phyloP scores from a whole-genome alignment of 2,888 invertebrate genomes.

The Noctua fimbriata region DNA sequence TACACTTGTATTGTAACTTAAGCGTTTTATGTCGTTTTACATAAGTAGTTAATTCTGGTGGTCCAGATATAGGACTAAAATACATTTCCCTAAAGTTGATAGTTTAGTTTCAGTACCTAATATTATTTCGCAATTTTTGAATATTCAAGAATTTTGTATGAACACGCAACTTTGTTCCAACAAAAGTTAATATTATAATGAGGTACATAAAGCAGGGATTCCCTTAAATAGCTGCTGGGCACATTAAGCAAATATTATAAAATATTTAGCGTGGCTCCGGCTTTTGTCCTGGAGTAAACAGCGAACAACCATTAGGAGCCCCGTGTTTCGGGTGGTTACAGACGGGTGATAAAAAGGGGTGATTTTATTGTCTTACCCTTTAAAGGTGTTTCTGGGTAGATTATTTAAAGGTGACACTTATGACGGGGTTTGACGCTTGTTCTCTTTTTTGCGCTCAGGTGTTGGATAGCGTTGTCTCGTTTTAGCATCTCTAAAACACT shows the following conservation, averaged over 20 bases:
- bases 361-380: slow-evolving; percentile 65
- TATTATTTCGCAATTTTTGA: background rate
- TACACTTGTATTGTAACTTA: background rate
- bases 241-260: slow-evolving; percentile 78
- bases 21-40: background rate
- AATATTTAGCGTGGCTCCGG: slow-evolving; percentile 73
- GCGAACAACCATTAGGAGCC: slow-evolving; percentile 73
- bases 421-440: slow-evolving; percentile 14
- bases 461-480: slow-evolving; percentile 1
- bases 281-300: slow-evolving; percentile 76
- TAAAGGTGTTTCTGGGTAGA: slow-evolving; percentile 40
- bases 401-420: slow-evolving; percentile 48
- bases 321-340: slow-evolving; percentile 56
- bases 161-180: slow-evolving; percentile 37
- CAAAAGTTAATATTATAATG: slow-evolving; percentile 68
- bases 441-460: slow-evolving; percentile 3
- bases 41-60: background rate
- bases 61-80: background rate
- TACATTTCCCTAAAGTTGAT: background rate
- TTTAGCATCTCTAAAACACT: background rate
- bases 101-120: background rate
- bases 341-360: slow-evolving; percentile 51
- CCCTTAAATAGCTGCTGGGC: slow-evolving; percentile 71
- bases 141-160: slow-evolving; percentile 19
- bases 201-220: slow-evolving; percentile 66